Evolutionary conservation across 2,888 invertebrate species (phyloP), one percentile per base, ranked within the genome.

Genomic region (Hyposoter dolosus): DNA sequence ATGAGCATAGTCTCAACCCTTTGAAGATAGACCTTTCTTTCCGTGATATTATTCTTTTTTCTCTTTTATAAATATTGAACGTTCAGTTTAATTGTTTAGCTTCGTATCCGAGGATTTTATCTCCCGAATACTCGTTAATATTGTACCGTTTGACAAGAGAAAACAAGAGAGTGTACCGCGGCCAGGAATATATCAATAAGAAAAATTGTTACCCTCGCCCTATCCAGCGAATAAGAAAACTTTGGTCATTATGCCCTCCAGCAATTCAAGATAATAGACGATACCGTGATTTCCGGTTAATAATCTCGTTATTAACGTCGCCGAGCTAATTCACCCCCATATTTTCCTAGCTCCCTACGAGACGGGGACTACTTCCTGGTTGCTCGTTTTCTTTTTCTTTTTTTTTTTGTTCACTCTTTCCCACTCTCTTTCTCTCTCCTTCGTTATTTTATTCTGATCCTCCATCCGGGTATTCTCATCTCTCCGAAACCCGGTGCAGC

Each of bases 251-350:
- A 69, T 43, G 10, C 60, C 53, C 83, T 75, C 65, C 77, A 79
- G 77, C 74, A 32, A 76, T 43, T 78, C 78, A 50, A 74, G 80
- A 56, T 56, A 56, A 56, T 60, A 56, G 43, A 56, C 74, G 81
- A 65, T 77, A 68, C 65, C 72, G 83, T 50, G 83, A 86, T 85
- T 87, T 85, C 56, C 83, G 45, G 83, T 84, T 85, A 87, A 89
- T 89, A 89, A 89, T 89, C 87, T 87, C 83, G 86, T 89, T 89
- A 88, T 85, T 81, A 85, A 87, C 85, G 85, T 74, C 78, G 43
- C 28, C 71, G 78, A 88, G 82, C 81, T 82, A 80, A 77, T 72
- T 75, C 81, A 23, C 10, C n/a, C 66, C 32, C 72, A 87, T 85
- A 87, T 86, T 79, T 88, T 89, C 84, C 77, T 74, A 80, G 72